phyloP scores from a whole-genome alignment of 1,140 invertebrate species.

The Trichoplusia ni region DNA sequence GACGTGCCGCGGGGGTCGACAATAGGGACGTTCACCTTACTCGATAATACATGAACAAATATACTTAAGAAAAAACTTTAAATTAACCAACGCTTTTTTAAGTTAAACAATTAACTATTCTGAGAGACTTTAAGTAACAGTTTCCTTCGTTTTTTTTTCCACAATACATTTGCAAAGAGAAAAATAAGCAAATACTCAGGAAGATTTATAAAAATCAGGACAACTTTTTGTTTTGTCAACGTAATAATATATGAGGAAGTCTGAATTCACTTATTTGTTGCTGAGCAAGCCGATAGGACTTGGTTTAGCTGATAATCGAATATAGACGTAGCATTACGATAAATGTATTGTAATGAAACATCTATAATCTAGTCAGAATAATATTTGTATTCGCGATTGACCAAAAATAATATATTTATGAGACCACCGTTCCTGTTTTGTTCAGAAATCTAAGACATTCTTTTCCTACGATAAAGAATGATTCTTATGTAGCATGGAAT shows the following conservation, averaged over 20 bases:
- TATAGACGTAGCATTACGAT: background rate
- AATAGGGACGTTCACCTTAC: slow-evolving; percentile 39
- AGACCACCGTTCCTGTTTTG: background rate
- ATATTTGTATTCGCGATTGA: background rate
- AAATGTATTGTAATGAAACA: slow-evolving; percentile 12
- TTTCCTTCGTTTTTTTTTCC: too few species aligned
- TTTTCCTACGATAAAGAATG: too few species aligned
- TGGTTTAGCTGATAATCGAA: background rate
- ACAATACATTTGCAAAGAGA: too few species aligned
- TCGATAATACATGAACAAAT: slow-evolving; percentile 1
- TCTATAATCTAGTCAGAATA: slow-evolving; percentile 8
- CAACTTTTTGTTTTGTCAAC: too few species aligned
- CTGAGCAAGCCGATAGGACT: background rate
- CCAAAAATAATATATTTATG: background rate
- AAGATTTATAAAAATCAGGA: too few species aligned
- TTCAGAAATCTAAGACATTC: too few species aligned
- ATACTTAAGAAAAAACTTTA: too few species aligned
- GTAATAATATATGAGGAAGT: background rate
- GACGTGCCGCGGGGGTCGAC: slow-evolving; percentile 69
- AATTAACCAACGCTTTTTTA: background rate
- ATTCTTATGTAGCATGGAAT: too few species aligned
- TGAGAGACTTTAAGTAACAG: too few species aligned
- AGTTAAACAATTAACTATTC: too few species aligned
- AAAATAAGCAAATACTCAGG: too few species aligned
- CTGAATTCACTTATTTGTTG: background rate